phyloP scores from a whole-genome alignment of 2,113 vertebrate species.

The Oophaga pumilio region DNA sequence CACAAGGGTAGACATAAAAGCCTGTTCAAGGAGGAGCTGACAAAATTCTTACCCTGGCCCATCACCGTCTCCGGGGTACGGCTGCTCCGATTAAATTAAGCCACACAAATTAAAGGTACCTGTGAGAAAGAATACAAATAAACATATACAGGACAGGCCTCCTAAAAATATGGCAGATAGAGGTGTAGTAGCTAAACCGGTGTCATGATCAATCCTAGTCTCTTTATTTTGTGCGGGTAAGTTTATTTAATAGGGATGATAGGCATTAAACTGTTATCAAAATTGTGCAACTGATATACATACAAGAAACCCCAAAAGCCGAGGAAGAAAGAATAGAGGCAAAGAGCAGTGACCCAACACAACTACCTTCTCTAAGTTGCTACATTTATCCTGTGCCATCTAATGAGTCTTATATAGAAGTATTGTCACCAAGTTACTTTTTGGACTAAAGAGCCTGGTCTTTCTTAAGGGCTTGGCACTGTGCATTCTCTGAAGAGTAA shows the following conservation, averaged over 20 bases:
- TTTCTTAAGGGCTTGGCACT: slow-evolving; percentile 28
- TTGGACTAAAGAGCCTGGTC: slow-evolving; percentile 1
- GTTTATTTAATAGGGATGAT: neutral
- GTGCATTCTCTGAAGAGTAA: slow-evolving; percentile 30
- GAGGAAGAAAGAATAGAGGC: neutral
- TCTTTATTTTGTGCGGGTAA: neutral
- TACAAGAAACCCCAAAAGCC: neutral
- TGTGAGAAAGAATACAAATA: slow-evolving; percentile 99
- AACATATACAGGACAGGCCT: slow-evolving; percentile 78
- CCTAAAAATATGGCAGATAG: slow-evolving; percentile 3
- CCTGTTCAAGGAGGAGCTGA: slow-evolving; percentile 81
- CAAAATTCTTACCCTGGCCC: slow-evolving; percentile 99
- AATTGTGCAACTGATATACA: neutral
- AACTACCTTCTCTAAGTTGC: neutral
- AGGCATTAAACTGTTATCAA: neutral
- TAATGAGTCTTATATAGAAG: neutral
- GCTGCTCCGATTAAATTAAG: slow-evolving; percentile 97
- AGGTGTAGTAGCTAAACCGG: neutral
- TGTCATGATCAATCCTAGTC: neutral
- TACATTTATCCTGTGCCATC: neutral
- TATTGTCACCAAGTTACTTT: neutral
- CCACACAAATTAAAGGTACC: slow-evolving; percentile 99
- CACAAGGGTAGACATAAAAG: slow-evolving; percentile 74
- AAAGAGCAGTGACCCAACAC: neutral
- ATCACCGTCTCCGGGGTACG: slow-evolving; percentile 87